A percentile compares a stretch with the other conserved stretches of the same genome.
phyloP scores from a whole-genome alignment of 2,113 vertebrate species.

The Thalassarche chlororhynchos region DNA sequence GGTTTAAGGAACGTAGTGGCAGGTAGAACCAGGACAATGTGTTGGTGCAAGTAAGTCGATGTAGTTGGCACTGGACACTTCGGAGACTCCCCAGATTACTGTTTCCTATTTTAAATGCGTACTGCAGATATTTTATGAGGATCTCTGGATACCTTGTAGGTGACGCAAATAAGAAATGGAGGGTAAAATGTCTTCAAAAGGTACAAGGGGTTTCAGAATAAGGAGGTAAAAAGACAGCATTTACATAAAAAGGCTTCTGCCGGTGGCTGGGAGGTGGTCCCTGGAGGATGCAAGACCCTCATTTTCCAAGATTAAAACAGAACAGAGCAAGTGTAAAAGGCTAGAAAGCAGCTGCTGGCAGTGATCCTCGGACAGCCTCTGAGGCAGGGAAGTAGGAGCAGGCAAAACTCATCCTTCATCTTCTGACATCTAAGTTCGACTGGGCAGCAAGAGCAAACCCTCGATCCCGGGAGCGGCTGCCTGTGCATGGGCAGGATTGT shows the following conservation, averaged over 20 bases:
- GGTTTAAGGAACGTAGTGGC: not conserved
- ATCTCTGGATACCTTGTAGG: not conserved
- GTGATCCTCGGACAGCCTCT: not conserved
- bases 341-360: not conserved
- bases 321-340: not conserved
- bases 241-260: not conserved
- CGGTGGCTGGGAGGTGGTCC: not conserved
- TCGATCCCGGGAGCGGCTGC: rapidly evolving
- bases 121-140: not conserved
- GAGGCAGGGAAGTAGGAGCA: not conserved
- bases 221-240: not conserved
- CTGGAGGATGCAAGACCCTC: not conserved
- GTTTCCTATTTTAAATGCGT: not conserved
- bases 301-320: not conserved
- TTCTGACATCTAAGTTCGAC: not conserved
- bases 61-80: not conserved
- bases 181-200: not conserved
- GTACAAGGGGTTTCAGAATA: not conserved
- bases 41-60: not conserved
- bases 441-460: not conserved
- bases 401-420: not conserved
- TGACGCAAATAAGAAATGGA: not conserved
- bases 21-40: not conserved
- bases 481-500: not conserved
- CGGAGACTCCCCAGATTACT: not conserved